phyloP scores from a whole-genome alignment of 2,113 vertebrate genomes.

The Speoplatyrhinus poulsoni region DNA sequence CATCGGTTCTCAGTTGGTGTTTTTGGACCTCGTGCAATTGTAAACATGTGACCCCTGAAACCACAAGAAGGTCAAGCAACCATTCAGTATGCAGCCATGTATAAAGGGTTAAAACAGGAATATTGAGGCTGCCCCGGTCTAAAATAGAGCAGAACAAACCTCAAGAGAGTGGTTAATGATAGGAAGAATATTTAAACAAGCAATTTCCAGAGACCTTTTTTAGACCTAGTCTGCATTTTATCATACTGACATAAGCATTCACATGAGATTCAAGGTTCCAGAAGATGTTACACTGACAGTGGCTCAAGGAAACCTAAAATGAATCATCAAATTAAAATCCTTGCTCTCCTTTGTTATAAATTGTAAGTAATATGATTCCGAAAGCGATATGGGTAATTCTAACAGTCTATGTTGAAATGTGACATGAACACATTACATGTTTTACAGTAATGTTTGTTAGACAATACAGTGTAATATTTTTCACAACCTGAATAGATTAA shows the following conservation, averaged over 20 bases:
- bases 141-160: neutral
- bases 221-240: neutral
- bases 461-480: too few species aligned
- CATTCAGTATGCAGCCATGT: neutral
- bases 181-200: neutral
- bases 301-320: neutral
- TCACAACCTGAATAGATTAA: too few species aligned
- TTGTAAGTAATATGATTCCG: too few species aligned
- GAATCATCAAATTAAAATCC: neutral
- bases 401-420: too few species aligned
- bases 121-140: too few species aligned
- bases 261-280: neutral
- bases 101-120: too few species aligned
- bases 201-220: constrained; percentile 1
- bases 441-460: too few species aligned
- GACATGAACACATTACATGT: too few species aligned
- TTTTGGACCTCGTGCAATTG: constrained; percentile 16
- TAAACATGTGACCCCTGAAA: neutral
- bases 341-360: neutral
- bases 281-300: neutral
- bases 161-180: neutral
- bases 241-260: neutral
- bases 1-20: constrained; percentile 66
- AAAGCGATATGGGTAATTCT: too few species aligned
- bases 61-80: neutral